Base-by-base conservation (phyloP, 2,797 vertebrate genomes). In the Sebastes miniatus region DNA sequence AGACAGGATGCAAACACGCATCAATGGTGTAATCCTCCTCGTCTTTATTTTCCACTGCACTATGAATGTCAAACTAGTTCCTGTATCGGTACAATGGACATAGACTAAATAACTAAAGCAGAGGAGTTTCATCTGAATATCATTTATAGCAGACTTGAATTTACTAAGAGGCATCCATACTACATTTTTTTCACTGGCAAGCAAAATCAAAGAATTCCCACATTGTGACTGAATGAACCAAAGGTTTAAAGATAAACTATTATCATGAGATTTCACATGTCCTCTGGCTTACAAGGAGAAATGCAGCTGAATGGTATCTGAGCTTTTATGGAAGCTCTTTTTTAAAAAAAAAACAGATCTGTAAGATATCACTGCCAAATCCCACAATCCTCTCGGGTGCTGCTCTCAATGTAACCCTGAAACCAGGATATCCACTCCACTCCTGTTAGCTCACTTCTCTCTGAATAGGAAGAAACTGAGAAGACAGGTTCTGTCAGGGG, bases 211-310 rank as follows among this genome's bases (percentile, higher is more conserved):
- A 27, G 13, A 61, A 5, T 56, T 25, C 47, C 64, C 27, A 20
- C 56, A 25, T 31, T 12, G 29, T 39, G 24, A 3, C 64, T 25
- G 36, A 75, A 59, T 3, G 52, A 34, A 29, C 31, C 14, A 8
- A 34, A 22, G 20, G 25, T 73, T 74, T 52, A 25, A 64, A 71
- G 64, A 70, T 68, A 50, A 76, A 13, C 67, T 8, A 36, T 65
- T 73, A 81, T 83, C 68, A 20, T 10, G 36, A 76, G 29, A 88
- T 88, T 86, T 84, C 80, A 76, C 77, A 66, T 20, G 3, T 75
- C 73, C 81, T 63, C 69, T 58, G 63, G 52, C 31, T 64, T 11
- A 10, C 43, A 39, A 66, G 32, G 12, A 63, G 74, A 73, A 63
- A 8, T 8, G 47, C 22, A 72, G 57, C 52, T 9, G 8, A 61